Percentiles rank a stretch among this genome's conserved stretches.
phyloP scores from a whole-genome alignment of 2,113 vertebrate species.

The Sinocyclocheilus rhinocerous region DNA sequence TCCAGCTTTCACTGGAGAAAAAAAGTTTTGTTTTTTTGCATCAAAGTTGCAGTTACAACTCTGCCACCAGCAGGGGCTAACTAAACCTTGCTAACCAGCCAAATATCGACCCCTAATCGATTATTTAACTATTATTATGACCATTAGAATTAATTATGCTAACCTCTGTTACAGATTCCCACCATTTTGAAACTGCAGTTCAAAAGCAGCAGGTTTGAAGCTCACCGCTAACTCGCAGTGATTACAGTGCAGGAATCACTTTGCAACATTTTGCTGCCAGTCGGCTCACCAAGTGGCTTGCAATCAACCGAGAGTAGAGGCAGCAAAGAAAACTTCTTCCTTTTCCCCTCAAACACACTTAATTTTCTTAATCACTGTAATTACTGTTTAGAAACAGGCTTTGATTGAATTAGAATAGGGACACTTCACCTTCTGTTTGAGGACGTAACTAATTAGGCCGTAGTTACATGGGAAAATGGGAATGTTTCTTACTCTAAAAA shows the following conservation, averaged over 20 bases:
- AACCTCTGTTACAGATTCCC: not conserved
- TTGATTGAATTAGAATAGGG: conserved; percentile 26
- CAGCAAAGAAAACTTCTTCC: conserved; percentile 7
- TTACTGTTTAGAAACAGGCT: conserved; percentile 27
- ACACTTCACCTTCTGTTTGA: conserved; percentile 8
- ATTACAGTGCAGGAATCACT: conserved; percentile 5
- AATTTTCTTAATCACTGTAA: conserved; percentile 31
- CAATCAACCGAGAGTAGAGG: conserved; percentile 9
- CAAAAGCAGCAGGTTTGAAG: not conserved
- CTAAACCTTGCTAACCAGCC: not conserved
- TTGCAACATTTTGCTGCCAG: conserved; percentile 28
- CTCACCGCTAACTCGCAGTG: not conserved
- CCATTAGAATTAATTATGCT: not conserved
- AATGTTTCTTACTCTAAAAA: not conserved
- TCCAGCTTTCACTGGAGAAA: too few species aligned
- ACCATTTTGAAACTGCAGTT: not conserved
- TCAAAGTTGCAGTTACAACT: too few species aligned
- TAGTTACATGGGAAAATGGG: not conserved
- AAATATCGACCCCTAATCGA: not conserved
- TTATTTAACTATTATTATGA: not conserved
- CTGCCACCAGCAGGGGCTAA: not conserved
- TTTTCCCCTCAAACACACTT: conserved; percentile 26
- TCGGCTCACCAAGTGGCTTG: conserved; percentile 5
- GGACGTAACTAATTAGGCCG: not conserved
- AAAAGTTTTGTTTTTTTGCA: too few species aligned